Conservation (phyloP, 1,140 invertebrate species). For the Periplaneta americana region DNA sequence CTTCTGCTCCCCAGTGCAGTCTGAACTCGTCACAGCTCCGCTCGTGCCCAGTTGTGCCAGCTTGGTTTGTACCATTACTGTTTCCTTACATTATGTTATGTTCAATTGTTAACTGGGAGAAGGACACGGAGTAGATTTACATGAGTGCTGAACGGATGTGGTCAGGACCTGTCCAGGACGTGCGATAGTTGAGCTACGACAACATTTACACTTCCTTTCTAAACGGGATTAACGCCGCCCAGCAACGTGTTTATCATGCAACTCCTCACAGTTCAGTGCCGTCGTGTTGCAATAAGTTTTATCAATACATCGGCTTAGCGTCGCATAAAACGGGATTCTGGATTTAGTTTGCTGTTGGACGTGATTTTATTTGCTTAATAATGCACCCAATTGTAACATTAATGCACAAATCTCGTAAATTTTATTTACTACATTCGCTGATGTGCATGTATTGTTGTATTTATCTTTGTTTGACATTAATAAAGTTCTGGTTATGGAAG, state of each 20-base stretch:
- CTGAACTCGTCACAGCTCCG: too few relatives aligned
- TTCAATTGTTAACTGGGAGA: not conserved
- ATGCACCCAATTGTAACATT: too few relatives aligned
- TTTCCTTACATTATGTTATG: not conserved
- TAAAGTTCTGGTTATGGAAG: too few relatives aligned
- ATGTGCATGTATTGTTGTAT: too few relatives aligned
- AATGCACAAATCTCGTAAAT: too few relatives aligned
- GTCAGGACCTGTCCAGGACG: not conserved
- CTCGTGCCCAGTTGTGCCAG: too few relatives aligned
- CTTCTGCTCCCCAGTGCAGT: too few relatives aligned
- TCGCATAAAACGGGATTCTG: not conserved
- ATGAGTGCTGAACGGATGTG: not conserved
- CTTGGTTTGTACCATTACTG: too few relatives aligned
- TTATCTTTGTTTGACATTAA: too few relatives aligned
- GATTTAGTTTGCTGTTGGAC: not conserved
- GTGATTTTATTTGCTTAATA: not conserved
- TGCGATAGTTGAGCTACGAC: not conserved
- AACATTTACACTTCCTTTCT: not conserved
- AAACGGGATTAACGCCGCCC: not conserved
- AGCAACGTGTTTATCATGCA: not conserved
- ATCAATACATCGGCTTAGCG: not conserved
- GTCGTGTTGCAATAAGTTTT: not conserved
- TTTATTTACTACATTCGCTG: too few relatives aligned
- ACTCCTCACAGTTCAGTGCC: not conserved
- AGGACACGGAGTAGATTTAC: not conserved